Conservation (phyloP, 2,888 invertebrate species). For the Byasa hedistus region DNA sequence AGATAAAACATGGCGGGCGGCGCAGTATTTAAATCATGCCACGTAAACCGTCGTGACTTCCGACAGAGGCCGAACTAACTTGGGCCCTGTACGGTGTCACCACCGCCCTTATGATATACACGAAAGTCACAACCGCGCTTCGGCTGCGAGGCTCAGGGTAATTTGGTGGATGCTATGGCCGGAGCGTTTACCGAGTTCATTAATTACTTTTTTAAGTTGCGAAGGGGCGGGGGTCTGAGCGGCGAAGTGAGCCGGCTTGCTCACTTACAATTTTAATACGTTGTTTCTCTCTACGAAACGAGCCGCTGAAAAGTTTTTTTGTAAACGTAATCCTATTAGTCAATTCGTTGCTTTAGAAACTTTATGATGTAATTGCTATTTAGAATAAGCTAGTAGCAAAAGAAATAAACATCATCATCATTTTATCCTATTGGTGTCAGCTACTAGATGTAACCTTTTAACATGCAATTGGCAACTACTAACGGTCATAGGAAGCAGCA, state of each 20-base stretch:
- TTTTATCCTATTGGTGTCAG: too few relatives aligned
- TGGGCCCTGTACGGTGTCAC: conserved; percentile 38
- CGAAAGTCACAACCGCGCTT: conserved; percentile 32
- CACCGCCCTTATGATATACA: conserved; percentile 22
- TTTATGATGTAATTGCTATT: too few relatives aligned
- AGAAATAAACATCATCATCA: too few relatives aligned
- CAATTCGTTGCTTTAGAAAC: too few relatives aligned
- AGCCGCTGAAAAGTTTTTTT: not conserved
- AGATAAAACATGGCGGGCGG: conserved; percentile 65
- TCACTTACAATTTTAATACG: conserved; percentile 16
- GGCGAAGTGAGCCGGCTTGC: conserved; percentile 30
- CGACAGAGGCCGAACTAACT: conserved; percentile 43
- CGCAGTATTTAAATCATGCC: conserved; percentile 69
- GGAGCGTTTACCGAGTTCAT: conserved; percentile 55
- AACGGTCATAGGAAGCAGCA: too few relatives aligned
- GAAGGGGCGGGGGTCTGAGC: conserved; percentile 43
- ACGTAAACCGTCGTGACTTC: conserved; percentile 48
- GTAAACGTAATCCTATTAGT: not conserved
- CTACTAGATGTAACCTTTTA: too few relatives aligned
- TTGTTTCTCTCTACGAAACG: conserved; percentile 11
- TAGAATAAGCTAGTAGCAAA: too few relatives aligned
- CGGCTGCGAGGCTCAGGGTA: conserved; percentile 38
- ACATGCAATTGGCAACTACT: too few relatives aligned
- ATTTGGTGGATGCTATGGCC: conserved; percentile 40
- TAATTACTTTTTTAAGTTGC: conserved; percentile 64